Evolutionary conservation across 2,113 vertebrate genomes (phyloP), one percentile per base, ranked within the genome.

Genomic region (Neotoma lepida): DNA sequence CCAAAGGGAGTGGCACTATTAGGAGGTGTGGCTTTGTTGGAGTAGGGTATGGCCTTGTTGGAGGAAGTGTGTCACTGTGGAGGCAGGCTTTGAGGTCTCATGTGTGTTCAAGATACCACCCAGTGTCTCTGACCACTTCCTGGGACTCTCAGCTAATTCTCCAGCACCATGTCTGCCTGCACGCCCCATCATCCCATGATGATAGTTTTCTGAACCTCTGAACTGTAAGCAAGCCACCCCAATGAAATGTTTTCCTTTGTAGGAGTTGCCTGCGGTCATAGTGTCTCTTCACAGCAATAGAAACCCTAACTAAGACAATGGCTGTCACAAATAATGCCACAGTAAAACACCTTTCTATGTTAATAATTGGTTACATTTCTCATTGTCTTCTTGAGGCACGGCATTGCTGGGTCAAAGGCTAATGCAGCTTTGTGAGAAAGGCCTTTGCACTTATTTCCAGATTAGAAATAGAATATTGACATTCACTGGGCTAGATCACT

Each of bases 301-400:
- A 70, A n/a, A 18, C 66, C 66, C 66, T 63, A n/a, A 8, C 66
- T 70, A n/a, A 68, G 66, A 68, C n/a, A n/a, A 80, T 49, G 88
- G 3, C 30, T 85, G 8, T 95, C 63, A 51, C 64, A 70, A 51
- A 73, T 54, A 74, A 51, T 41, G 68, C 49, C 86, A 41, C 44
- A n/a, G 46, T 30, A 56, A 71, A 63, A 10, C 22, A 18, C 44
- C 49, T 24, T 71, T 30, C 35, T 73, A 12, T 22, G 20, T 35
- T 86, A 89, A 61, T 84, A 46, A 64, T 88, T 82, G 24, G 91
- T 93, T 85, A 49, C 33, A 44, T 81, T 39, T 90, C 35, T 90
- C 20, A 6, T 91, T 96, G 81, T 91, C 88, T 85, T 93, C 49
- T 74, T 22, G 26, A 76, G 87, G 82, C n/a, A 6, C 89, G 80